Evolutionary conservation across 2,888 invertebrate genomes (phyloP), one percentile per base, ranked within the genome.

Genomic region (Podotricha telesiphe): DNA sequence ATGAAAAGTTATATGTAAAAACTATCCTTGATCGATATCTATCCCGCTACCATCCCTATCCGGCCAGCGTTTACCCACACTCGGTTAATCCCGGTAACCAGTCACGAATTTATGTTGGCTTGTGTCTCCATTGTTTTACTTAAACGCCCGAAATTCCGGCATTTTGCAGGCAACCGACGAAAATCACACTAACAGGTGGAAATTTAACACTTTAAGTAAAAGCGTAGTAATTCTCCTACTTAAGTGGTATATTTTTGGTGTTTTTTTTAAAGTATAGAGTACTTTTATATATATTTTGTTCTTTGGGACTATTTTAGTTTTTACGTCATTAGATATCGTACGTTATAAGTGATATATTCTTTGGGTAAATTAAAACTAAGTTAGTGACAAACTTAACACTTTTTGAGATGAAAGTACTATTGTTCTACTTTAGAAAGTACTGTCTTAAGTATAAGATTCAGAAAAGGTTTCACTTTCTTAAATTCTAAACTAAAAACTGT

Each of bases 1-100:
- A 7, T 0, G n/a, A 15, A 45, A n/a, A 45, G 17, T 47, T 8
- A 7, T 8, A 19, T 34, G 0, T 42, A 2, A 13, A 42, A 42
- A 42, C 42, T 13, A 42, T 11, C 2, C 13, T 1, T 17, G 11
- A 1, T 62, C 62, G 62, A 62, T 34, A 17, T 56, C 5, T 13
- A 42, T 58, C 59, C 58, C 64, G 42, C 7, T 13, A 7, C 1
- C 77, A 68, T 40, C 77, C 55, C 76, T 76, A 76, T 15, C 74
- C 76, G 77, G 80, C 82, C 82, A 83, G 79, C 83, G 82, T n/a
- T 82, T 79, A 77, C 78, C 82, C 81, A 84, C 80, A 83, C 82
- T 81, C 80, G 77, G 82, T 83, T 86, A 86, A 86, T 83, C 84
- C 84, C 70, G 75, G 77, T 77, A 71, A 71, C 68, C 58, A 67